A percentile compares a stretch with the other conserved stretches of the same genome.
Evolutionary conservation across 2,797 vertebrate species (phyloP).

Genomic region (Pantherophis alleghaniensis): DNA sequence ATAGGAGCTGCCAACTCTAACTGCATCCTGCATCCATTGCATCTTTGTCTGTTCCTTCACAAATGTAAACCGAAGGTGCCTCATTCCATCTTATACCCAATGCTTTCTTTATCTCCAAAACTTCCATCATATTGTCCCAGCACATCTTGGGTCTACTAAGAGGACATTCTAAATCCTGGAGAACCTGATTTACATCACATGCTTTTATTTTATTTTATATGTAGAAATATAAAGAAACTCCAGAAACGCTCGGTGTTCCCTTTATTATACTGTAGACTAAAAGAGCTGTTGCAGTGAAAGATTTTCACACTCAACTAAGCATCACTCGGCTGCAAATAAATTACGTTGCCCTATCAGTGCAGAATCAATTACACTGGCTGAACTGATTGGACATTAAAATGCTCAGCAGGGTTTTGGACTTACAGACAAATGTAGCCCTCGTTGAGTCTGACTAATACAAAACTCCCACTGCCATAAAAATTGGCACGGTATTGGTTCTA

Average conservation of each 20-base stretch:
- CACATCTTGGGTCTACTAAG: neutral
- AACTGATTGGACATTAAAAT: conserved; percentile 36
- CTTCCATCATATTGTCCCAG: neutral
- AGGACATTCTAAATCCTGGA: neutral
- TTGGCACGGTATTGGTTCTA: neutral
- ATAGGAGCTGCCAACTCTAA: neutral
- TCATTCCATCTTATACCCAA: no score
- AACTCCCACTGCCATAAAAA: neutral
- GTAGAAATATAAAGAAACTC: conserved; percentile 19
- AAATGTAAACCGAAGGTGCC: neutral
- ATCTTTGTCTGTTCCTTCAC: neutral
- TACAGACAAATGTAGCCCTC: conserved; percentile 28
- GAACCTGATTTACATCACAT: neutral
- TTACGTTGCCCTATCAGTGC: conserved; percentile 16
- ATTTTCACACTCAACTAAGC: conserved; percentile 14
- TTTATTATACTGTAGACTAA: neutral
- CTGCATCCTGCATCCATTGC: neutral
- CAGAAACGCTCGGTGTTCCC: conserved; percentile 5
- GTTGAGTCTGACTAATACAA: conserved; percentile 37
- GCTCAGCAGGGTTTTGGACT: conserved; percentile 16
- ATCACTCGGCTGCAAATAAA: conserved; percentile 8
- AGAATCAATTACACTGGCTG: conserved; percentile 41
- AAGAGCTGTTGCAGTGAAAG: conserved; percentile 30
- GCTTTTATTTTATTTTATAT: neutral
- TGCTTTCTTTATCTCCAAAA: neutral